These are phyloP conservation scores for Toxotes chatareus DNA, from an alignment of 2,113 vertebrate genomes.

Conservation along the genomic window DNA sequence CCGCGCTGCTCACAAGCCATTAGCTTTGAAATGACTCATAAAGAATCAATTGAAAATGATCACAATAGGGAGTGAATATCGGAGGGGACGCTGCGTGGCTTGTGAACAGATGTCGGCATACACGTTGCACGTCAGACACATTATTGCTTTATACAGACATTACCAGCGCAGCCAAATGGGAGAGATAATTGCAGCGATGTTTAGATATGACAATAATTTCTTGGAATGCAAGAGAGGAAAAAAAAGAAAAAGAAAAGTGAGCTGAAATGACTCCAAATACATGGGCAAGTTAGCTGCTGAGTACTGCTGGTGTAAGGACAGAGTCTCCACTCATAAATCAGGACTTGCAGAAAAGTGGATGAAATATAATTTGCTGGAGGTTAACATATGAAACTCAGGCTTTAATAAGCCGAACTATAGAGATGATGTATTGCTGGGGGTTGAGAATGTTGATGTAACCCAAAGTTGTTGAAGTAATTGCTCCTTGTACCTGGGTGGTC, in stretches of 20 bases:
- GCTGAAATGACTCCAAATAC: constrained; percentile 24
- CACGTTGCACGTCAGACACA: constrained; percentile 56
- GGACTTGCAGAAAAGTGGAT: constrained; percentile 32
- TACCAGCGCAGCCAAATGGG: constrained; percentile 63
- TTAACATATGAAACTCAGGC: constrained; percentile 54
- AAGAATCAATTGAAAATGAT: constrained; percentile 86
- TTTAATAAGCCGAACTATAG: constrained; percentile 51
- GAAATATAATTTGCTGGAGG: constrained; percentile 55
- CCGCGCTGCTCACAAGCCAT: constrained; percentile 88
- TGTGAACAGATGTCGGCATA: constrained; percentile 73
- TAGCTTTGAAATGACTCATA: constrained; percentile 92
- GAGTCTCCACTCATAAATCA: constrained; percentile 37
- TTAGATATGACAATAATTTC: constrained; percentile 69
- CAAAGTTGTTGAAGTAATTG: constrained; percentile 81
- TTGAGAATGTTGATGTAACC: constrained; percentile 70
- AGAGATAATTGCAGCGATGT: constrained; percentile 56
- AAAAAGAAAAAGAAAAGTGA: neutral
- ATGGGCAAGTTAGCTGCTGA: constrained; percentile 32
- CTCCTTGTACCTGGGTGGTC: constrained; percentile 82
- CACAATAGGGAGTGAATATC: constrained; percentile 77
- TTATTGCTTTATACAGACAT: constrained; percentile 72
- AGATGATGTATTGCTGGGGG: constrained; percentile 59
- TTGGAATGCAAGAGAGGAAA: constrained; percentile 26
- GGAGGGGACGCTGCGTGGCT: constrained; percentile 52
- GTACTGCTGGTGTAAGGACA: neutral